These are phyloP conservation scores for Paedocypris sp. DNA, from an alignment of 2,113 vertebrate species.

Conservation along the genomic window DNA sequence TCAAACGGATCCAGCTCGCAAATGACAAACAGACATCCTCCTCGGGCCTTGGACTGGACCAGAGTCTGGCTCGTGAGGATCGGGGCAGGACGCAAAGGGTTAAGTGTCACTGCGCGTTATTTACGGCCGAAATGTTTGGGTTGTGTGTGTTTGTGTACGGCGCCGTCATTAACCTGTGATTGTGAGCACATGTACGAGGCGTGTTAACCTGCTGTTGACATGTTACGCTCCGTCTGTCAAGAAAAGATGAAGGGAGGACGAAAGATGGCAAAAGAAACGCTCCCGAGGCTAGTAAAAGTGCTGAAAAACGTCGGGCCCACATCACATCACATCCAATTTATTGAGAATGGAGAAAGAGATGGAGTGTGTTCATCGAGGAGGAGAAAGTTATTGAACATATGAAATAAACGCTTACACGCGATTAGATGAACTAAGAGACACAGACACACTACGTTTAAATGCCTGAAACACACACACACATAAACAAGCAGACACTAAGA, in stretches of 20 bases:
- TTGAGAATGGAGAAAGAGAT: neutral
- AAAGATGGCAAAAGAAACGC: neutral
- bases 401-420: too few species aligned
- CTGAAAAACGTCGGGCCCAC: neutral
- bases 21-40: constrained; percentile 21
- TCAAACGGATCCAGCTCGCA: constrained; percentile 1
- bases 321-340: neutral
- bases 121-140: neutral
- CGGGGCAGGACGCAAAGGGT: neutral
- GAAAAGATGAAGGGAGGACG: neutral
- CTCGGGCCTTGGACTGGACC: constrained; percentile 13
- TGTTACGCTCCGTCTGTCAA: neutral
- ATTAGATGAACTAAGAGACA: neutral
- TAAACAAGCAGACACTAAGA: too few species aligned
- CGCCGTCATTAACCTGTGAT: neutral
- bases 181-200: neutral
- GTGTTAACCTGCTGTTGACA: neutral
- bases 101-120: neutral
- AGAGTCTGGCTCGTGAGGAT: neutral
- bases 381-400: too few species aligned
- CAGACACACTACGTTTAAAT: too few species aligned
- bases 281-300: neutral
- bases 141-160: neutral
- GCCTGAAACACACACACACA: too few species aligned
- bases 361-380: neutral